A percentile compares a stretch with the other conserved stretches of the same genome.
Conservation (phyloP, 2,797 vertebrate genomes). For the Paedocypris micromegethes region DNA sequence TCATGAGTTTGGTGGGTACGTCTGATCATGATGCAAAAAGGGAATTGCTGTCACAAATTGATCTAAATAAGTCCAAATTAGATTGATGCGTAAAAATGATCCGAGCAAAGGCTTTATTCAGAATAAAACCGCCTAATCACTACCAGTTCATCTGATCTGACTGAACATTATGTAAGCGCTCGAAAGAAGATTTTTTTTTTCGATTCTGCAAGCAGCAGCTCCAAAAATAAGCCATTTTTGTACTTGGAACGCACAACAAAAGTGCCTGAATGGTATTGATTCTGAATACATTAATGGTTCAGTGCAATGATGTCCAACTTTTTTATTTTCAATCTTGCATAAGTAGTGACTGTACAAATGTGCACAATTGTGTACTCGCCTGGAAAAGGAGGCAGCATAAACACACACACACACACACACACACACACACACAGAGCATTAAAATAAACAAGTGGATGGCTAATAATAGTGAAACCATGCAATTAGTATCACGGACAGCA, state of each 20-base stretch:
- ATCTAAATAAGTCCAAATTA: slow-evolving; percentile 44
- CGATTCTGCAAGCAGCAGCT: background rate
- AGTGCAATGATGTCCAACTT: slow-evolving; percentile 1
- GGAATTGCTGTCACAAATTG: slow-evolving; percentile 64
- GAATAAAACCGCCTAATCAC: background rate
- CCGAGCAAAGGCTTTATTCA: background rate
- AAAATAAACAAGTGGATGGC: slow-evolving; percentile 39
- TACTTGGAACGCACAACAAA: background rate
- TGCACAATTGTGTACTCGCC: background rate
- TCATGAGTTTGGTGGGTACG: slow-evolving; percentile 62
- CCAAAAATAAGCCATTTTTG: background rate
- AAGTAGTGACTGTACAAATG: slow-evolving; percentile 3
- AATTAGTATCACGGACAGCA: slow-evolving; percentile 39
- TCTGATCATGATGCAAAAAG: slow-evolving; percentile 51
- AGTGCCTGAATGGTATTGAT: background rate
- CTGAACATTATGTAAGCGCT: background rate
- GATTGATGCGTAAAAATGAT: background rate
- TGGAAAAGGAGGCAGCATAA: slow-evolving; percentile 8
- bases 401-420: background rate
- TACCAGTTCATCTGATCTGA: background rate
- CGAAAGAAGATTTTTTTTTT: too few species aligned
- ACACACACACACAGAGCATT: slow-evolving; percentile 9
- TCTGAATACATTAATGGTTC: background rate
- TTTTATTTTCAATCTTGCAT: slow-evolving; percentile 7
- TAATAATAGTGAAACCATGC: slow-evolving; percentile 48